Conservation (phyloP, 2,113 vertebrate species). For the Aythya baeri region DNA sequence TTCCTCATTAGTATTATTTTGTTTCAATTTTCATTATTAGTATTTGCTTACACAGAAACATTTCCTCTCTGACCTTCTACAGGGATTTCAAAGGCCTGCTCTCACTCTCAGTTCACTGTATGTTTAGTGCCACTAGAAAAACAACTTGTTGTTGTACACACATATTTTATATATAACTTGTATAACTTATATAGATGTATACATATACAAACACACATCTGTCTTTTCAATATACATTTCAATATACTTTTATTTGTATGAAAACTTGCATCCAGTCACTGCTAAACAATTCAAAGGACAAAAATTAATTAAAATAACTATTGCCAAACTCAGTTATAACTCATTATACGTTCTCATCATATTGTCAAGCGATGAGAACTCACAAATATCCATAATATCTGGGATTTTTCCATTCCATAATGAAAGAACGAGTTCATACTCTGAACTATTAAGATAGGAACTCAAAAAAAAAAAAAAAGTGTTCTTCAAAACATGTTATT, state of each 20-base stretch:
- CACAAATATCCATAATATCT: background rate
- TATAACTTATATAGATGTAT: background rate
- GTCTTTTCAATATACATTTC: background rate
- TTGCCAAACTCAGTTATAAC: background rate
- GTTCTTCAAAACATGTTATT: background rate
- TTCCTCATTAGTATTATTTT: background rate
- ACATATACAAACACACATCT: fast-evolving
- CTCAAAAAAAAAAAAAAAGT: background rate
- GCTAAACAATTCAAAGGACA: background rate
- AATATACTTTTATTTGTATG: background rate
- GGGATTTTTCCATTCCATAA: background rate
- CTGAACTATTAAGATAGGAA: background rate
- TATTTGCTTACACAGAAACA: background rate
- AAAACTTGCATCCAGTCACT: background rate
- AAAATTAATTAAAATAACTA: background rate
- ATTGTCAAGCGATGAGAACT: background rate
- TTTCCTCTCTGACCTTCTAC: background rate
- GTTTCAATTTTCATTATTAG: background rate
- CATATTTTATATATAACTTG: background rate
- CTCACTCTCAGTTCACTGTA: background rate
- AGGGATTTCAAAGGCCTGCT: background rate
- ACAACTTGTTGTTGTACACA: background rate
- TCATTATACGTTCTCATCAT: background rate
- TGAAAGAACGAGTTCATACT: background rate
- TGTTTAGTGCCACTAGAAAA: background rate